These are phyloP conservation scores for Bombus ignitus DNA, from an alignment of 1,140 invertebrate species.

Conservation along the genomic window DNA sequence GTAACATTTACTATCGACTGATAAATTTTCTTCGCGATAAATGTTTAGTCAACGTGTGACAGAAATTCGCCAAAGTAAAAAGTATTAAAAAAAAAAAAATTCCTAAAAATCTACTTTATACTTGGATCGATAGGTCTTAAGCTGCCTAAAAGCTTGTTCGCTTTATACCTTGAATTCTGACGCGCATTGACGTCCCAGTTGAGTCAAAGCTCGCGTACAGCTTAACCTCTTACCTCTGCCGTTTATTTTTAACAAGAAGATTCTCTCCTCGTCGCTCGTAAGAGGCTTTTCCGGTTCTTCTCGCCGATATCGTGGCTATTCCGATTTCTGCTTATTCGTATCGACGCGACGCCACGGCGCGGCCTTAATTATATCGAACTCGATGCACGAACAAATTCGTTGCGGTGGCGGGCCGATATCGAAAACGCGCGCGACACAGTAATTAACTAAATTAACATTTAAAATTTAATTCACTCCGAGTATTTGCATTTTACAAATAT, in stretches of 20 bases:
- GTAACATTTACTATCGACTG: too few relatives aligned
- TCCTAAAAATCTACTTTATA: neutral
- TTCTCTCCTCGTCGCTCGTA: constrained; percentile 46
- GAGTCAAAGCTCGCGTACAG: constrained; percentile 37
- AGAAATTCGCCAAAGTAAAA: too few relatives aligned
- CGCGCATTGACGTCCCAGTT: neutral
- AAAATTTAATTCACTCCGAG: neutral
- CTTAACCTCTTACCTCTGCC: constrained; percentile 50
- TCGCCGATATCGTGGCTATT: constrained; percentile 35
- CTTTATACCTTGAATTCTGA: constrained; percentile 43
- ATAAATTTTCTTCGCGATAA: too few relatives aligned
- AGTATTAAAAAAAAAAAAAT: neutral
- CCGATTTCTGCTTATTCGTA: constrained; percentile 34
- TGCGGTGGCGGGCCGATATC: neutral
- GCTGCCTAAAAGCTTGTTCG: neutral
- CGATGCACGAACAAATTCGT: neutral
- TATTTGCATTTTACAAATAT: constrained; percentile 19
- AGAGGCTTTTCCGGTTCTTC: constrained; percentile 52
- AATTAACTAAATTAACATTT: constrained; percentile 28
- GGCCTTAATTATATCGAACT: constrained; percentile 28
- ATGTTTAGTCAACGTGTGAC: neutral
- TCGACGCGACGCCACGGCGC: neutral
- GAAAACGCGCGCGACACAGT: neutral
- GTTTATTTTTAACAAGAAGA: constrained; percentile 64
- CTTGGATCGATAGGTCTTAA: neutral